Percentiles rank a stretch among this genome's conserved stretches.
Conservation (phyloP, 2,797 vertebrate species). For the Rallus crepitans region DNA sequence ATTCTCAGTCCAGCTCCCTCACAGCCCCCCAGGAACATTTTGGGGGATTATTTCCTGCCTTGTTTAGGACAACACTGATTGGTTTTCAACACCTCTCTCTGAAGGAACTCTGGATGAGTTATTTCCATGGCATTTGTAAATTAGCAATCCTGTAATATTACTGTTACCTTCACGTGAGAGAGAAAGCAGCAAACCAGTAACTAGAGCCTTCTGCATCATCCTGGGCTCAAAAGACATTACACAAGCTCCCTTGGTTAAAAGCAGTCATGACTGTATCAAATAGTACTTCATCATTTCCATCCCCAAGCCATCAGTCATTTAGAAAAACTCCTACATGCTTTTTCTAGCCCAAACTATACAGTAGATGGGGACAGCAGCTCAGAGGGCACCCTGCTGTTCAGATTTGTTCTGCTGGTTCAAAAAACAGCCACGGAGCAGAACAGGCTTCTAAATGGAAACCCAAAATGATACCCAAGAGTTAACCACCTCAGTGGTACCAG, state of each 20-base stretch:
- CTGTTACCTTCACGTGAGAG: not conserved
- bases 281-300: not conserved
- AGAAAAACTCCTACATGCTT: not conserved
- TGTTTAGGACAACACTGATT: not conserved
- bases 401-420: not conserved
- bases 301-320: not conserved
- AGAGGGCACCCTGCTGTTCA: not conserved
- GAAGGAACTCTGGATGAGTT: not conserved
- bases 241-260: not conserved
- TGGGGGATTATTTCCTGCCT: not conserved
- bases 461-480: not conserved
- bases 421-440: not conserved
- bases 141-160: not conserved
- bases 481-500: not conserved
- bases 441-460: not conserved
- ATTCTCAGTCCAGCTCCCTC: not conserved
- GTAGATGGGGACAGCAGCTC: not conserved
- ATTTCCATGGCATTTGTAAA: not conserved
- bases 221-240: not conserved
- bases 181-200: not conserved
- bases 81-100: not conserved
- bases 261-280: not conserved
- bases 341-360: not conserved
- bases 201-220: not conserved
- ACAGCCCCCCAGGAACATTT: not conserved